phyloP scores from a whole-genome alignment of 2,797 vertebrate genomes.

The Cossypha polioptera region DNA sequence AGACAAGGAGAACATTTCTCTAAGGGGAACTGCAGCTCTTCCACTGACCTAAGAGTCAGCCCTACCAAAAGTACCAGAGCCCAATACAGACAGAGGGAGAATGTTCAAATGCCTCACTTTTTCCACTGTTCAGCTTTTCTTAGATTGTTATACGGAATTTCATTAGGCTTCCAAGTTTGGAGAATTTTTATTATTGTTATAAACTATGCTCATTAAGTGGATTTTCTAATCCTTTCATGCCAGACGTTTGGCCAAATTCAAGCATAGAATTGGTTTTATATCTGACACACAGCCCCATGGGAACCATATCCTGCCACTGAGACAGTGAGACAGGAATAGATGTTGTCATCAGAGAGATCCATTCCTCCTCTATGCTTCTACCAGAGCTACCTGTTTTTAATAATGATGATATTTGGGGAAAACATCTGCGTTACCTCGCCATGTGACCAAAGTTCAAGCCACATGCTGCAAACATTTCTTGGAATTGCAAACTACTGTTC shows the following conservation, averaged over 20 bases:
- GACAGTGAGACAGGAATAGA: constrained; percentile 14
- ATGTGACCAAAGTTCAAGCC: constrained; percentile 7
- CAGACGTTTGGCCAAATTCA: background rate
- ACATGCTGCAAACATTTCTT: constrained; percentile 14
- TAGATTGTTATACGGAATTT: constrained; percentile 8
- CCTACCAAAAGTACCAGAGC: background rate
- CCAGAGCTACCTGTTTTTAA: constrained; percentile 48
- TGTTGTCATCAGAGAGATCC: constrained; percentile 2
- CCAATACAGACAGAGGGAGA: background rate
- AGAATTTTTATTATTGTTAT: constrained; percentile 42
- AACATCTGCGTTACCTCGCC: constrained; percentile 17
- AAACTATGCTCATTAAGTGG: background rate
- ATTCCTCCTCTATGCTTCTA: background rate
- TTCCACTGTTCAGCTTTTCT: constrained; percentile 45
- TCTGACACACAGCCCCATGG: background rate
- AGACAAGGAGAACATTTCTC: background rate
- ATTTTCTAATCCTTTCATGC: constrained; percentile 35
- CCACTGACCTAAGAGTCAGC: background rate
- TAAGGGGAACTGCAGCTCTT: background rate
- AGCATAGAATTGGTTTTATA: background rate
- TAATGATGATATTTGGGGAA: background rate
- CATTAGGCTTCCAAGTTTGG: constrained; percentile 1
- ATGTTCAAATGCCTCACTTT: constrained; percentile 22
- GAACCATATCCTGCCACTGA: constrained; percentile 1
- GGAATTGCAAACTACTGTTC: constrained; percentile 38